These are phyloP conservation scores for Dicrostonyx torquatus DNA, from an alignment of 2,797 vertebrate genomes.

Conservation along the genomic window DNA sequence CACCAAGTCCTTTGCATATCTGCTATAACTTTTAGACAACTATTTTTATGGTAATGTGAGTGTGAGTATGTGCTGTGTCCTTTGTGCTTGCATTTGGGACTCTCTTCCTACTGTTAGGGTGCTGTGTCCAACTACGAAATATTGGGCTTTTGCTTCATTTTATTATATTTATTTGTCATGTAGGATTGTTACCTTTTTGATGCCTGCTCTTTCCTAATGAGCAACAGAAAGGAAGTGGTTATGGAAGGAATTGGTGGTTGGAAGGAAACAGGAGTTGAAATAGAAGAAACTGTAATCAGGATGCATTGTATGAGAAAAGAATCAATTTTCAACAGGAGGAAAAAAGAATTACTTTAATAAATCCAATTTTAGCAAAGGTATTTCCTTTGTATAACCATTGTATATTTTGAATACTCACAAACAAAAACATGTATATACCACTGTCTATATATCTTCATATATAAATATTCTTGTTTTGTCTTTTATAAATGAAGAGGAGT, in stretches of 20 bases:
- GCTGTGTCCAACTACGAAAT: background rate
- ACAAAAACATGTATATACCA: background rate
- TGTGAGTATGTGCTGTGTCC: background rate
- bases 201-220: background rate
- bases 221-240: background rate
- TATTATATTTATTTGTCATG: background rate
- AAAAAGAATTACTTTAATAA: background rate
- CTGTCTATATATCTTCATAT: background rate
- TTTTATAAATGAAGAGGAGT: background rate
- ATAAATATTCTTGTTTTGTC: background rate
- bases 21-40: background rate
- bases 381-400: background rate
- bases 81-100: too few relatives aligned
- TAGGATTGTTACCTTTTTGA: background rate
- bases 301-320: background rate
- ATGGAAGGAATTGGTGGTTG: fast-evolving
- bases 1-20: background rate
- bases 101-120: background rate
- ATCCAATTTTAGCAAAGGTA: slow-evolving; percentile 26
- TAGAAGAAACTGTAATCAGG: background rate
- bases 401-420: slow-evolving; percentile 23
- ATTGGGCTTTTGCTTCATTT: background rate
- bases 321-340: background rate
- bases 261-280: background rate
- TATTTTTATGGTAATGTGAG: background rate